Percentiles rank a stretch among this genome's conserved stretches.
These are phyloP conservation scores for Piscicola geometra DNA, from an alignment of 2,888 invertebrate species.

Conservation along the genomic window DNA sequence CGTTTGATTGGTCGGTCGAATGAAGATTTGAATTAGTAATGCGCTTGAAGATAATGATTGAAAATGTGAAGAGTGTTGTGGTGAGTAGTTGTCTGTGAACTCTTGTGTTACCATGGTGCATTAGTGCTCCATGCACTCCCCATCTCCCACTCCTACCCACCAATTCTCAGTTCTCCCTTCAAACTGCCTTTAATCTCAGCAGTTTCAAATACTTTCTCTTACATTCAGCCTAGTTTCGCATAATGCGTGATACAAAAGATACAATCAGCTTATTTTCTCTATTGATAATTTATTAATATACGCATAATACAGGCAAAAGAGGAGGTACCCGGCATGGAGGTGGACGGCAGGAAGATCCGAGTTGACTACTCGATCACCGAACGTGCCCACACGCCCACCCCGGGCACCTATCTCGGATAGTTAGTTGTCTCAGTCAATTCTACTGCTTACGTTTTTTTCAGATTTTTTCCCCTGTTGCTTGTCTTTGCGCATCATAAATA, in stretches of 20 bases:
- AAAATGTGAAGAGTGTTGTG: constrained; percentile 4
- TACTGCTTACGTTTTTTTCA: neutral
- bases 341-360: constrained; percentile 84
- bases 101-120: neutral
- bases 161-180: no score
- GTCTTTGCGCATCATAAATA: no score
- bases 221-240: no score
- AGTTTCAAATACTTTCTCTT: no score
- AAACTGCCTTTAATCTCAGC: no score
- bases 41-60: neutral
- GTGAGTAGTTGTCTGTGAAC: neutral
- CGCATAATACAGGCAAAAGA: constrained; percentile 87
- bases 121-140: neutral
- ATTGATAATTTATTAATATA: no score
- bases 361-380: constrained; percentile 94
- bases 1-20: neutral
- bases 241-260: no score
- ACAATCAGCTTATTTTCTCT: no score
- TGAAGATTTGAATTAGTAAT: neutral
- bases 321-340: constrained; percentile 85
- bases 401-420: constrained; percentile 92
- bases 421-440: constrained; percentile 53
- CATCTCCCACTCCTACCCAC: neutral
- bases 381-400: constrained; percentile 92
- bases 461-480: no score